A percentile compares a stretch with the other conserved stretches of the same genome.
phyloP scores from a whole-genome alignment of 1,140 invertebrate species.

The Drosophila rhopaloa region DNA sequence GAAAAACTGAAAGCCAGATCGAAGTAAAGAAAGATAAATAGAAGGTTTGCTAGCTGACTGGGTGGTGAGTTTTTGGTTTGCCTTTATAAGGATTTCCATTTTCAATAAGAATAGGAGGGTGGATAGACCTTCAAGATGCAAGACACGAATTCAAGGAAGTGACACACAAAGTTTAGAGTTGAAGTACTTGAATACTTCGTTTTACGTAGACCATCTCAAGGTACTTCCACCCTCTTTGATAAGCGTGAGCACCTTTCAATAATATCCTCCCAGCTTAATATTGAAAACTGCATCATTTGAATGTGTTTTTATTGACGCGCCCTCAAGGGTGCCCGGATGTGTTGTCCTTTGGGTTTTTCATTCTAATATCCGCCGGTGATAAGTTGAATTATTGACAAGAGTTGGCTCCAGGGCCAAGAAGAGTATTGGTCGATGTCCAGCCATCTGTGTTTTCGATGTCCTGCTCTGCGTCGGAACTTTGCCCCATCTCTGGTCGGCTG shows the following conservation, averaged over 20 bases:
- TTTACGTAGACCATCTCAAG: conserved; percentile 11
- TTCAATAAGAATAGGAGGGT: conserved; percentile 52
- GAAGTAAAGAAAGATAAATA: conserved; percentile 68
- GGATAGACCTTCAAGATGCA: conserved; percentile 33
- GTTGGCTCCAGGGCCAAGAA: conserved; percentile 10
- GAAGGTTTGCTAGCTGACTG: conserved; percentile 28
- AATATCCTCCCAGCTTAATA: conserved; percentile 5
- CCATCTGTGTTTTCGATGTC: conserved; percentile 20
- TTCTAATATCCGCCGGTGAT: conserved; percentile 84
- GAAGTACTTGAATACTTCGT: conserved; percentile 37
- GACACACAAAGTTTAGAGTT: conserved; percentile 44
- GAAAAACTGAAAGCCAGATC: conserved; percentile 60
- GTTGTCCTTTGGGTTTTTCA: conserved; percentile 76
- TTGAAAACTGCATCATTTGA: conserved; percentile 70
- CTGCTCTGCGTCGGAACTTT: conserved; percentile 25
- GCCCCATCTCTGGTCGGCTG: conserved; percentile 19
- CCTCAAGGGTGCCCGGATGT: conserved; percentile 71
- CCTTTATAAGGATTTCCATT: conserved; percentile 61
- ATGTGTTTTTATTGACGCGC: conserved; percentile 81
- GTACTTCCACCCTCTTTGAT: conserved; percentile 21
- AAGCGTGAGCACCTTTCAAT: conserved; percentile 44
- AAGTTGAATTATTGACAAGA: conserved; percentile 82
- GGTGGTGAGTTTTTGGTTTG: conserved; percentile 39
- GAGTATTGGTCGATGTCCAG: conserved; percentile 40
- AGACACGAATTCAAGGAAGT: conserved; percentile 22